These are phyloP conservation scores for Nebria brevicollis DNA, from an alignment of 2,888 invertebrate genomes.

Conservation along the genomic window DNA sequence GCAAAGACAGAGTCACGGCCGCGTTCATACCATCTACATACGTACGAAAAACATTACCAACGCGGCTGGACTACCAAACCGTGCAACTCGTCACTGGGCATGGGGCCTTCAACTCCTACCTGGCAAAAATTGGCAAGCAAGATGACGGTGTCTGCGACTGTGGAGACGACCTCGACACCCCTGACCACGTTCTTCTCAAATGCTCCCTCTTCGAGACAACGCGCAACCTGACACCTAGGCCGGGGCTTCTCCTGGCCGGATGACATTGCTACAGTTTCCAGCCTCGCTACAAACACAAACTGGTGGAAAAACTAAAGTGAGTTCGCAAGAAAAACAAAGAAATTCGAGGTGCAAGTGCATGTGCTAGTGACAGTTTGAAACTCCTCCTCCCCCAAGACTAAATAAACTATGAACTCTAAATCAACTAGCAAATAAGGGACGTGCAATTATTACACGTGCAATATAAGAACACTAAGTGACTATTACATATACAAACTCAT, in stretches of 20 bases:
- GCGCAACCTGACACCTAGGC: neutral
- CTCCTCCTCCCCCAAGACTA: conserved; percentile 20
- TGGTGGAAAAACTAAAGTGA: neutral
- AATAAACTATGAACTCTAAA: neutral
- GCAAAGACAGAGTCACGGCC: neutral
- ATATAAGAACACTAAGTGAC: too few relatives aligned
- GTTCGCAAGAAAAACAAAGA: neutral
- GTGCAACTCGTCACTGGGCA: conserved; percentile 39
- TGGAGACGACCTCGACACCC: conserved; percentile 51
- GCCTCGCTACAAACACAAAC: neutral
- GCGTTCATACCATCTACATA: neutral
- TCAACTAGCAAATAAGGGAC: too few relatives aligned
- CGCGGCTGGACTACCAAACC: neutral
- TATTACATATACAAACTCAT: too few relatives aligned
- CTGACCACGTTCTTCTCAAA: conserved; percentile 58
- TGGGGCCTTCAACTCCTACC: conserved; percentile 33
- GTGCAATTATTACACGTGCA: too few relatives aligned
- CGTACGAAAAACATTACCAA: neutral
- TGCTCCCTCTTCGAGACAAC: conserved; percentile 56
- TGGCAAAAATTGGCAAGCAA: conserved; percentile 50
- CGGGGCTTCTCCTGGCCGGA: neutral
- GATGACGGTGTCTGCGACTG: conserved; percentile 57
- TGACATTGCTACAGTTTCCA: neutral
- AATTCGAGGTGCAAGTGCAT: conserved; percentile 10
- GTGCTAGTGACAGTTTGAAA: neutral